A percentile compares a stretch with the other conserved stretches of the same genome.
Evolutionary conservation across 2,888 invertebrate species (phyloP).

Genomic region (Parnassius mnemosyne): DNA sequence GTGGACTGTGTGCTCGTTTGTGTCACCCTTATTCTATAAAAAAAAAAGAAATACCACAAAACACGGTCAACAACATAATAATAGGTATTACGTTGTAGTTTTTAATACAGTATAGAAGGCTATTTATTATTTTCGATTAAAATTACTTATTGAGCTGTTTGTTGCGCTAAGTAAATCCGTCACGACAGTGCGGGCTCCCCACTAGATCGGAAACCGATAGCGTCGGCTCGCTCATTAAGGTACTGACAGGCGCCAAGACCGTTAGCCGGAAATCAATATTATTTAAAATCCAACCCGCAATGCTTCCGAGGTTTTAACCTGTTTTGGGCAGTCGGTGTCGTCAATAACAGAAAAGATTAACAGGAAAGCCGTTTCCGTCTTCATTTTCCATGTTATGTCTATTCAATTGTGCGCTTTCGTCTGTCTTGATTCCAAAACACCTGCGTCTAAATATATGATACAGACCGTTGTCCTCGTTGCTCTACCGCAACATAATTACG

Average conservation of each 20-base stretch:
- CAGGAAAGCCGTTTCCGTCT: conserved; percentile 27
- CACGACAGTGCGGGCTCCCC: conserved; percentile 27
- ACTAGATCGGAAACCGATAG: conserved; percentile 68
- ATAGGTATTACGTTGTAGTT: too few species aligned
- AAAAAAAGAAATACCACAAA: too few species aligned
- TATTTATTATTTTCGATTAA: too few species aligned
- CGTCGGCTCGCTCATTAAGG: conserved; percentile 53
- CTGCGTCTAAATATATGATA: too few species aligned
- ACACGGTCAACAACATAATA: too few species aligned
- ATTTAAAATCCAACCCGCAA: conserved; percentile 41
- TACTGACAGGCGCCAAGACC: conserved; percentile 55
- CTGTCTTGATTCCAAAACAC: too few species aligned
- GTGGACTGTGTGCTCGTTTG: too few species aligned
- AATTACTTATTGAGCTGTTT: background rate
- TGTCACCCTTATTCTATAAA: too few species aligned
- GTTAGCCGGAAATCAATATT: conserved; percentile 71
- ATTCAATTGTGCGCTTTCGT: background rate
- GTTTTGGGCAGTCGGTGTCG: conserved; percentile 26
- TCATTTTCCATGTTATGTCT: conserved; percentile 8
- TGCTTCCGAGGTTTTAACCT: conserved; percentile 35
- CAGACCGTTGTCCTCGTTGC: background rate
- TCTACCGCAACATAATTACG: background rate
- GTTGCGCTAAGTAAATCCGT: background rate
- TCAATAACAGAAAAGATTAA: conserved; percentile 27
- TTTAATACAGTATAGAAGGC: too few species aligned